phyloP scores from a whole-genome alignment of 2,113 vertebrate genomes.

The Rafetus swinhoei region DNA sequence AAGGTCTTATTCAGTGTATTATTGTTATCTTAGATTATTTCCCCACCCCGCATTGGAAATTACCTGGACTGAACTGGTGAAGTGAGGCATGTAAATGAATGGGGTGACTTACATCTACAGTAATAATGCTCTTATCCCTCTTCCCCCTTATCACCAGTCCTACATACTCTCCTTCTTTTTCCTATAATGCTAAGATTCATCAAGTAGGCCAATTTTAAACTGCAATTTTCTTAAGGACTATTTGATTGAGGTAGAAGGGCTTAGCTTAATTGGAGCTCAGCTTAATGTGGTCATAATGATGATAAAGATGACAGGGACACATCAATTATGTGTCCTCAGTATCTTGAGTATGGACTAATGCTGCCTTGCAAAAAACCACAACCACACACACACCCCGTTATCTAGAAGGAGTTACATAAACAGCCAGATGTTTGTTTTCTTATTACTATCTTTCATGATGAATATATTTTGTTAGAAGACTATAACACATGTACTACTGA shows the following conservation, averaged over 20 bases:
- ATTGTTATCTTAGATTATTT: conserved; percentile 15
- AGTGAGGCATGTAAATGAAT: conserved; percentile 33
- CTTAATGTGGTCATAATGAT: not conserved
- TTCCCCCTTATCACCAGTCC: not conserved
- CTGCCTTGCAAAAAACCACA: not conserved
- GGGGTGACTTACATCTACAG: conserved; percentile 16
- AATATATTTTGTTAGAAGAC: conserved; percentile 39
- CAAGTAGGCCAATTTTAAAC: not conserved
- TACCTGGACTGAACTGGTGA: conserved; percentile 17
- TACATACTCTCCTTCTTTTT: not conserved
- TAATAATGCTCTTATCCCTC: not conserved
- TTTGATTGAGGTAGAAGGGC: conserved; percentile 12
- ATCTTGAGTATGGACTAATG: not conserved
- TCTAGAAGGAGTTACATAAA: not conserved
- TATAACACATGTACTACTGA: not conserved
- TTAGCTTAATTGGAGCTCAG: conserved; percentile 17
- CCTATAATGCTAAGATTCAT: not conserved
- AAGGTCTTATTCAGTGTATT: conserved; percentile 29
- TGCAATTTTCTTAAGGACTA: not conserved
- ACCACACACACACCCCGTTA: not conserved
- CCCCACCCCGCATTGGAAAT: not conserved
- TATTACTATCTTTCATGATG: not conserved
- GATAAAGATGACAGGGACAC: not conserved
- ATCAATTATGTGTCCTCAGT: not conserved
- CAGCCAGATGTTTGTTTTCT: not conserved